Percentiles rank a stretch among this genome's conserved stretches.
Conservation (phyloP, 2,797 vertebrate genomes). For the Crocidura indochinensis region DNA sequence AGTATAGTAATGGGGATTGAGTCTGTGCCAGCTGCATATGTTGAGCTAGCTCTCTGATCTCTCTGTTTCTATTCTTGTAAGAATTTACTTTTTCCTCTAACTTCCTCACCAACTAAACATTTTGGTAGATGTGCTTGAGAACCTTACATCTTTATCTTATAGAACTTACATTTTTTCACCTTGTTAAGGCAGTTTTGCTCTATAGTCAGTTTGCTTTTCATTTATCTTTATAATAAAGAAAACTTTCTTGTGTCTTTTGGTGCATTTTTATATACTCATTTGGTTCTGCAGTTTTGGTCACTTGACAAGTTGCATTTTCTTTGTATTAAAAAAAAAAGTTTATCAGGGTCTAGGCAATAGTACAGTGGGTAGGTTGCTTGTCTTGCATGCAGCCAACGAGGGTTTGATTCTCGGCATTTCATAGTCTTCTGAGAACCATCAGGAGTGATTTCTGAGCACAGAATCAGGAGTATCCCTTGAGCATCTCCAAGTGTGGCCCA, state of each 20-base stretch:
- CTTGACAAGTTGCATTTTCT: constrained; percentile 53
- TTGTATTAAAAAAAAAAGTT: constrained; percentile 66
- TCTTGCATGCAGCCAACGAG: too few species aligned
- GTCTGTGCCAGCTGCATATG: background rate
- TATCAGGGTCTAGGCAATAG: too few species aligned
- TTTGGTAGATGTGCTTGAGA: background rate
- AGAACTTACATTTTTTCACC: background rate
- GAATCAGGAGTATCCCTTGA: too few species aligned
- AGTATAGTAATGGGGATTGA: background rate
- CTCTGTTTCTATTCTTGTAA: background rate
- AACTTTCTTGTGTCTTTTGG: constrained; percentile 48
- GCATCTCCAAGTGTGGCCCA: too few species aligned
- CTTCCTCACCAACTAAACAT: rapidly evolving
- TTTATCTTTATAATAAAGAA: constrained; percentile 26
- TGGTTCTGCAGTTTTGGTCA: constrained; percentile 57
- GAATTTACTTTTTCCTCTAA: background rate
- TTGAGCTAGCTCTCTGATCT: background rate
- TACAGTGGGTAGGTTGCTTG: too few species aligned
- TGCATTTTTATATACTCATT: background rate
- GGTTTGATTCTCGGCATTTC: too few species aligned
- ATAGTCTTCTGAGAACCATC: too few species aligned
- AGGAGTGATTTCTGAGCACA: too few species aligned
- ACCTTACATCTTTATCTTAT: background rate
- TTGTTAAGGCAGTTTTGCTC: too few species aligned
- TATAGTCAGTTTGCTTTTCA: constrained; percentile 8